Conservation (phyloP, 1,140 invertebrate genomes). For the Procambarus virginalis region DNA sequence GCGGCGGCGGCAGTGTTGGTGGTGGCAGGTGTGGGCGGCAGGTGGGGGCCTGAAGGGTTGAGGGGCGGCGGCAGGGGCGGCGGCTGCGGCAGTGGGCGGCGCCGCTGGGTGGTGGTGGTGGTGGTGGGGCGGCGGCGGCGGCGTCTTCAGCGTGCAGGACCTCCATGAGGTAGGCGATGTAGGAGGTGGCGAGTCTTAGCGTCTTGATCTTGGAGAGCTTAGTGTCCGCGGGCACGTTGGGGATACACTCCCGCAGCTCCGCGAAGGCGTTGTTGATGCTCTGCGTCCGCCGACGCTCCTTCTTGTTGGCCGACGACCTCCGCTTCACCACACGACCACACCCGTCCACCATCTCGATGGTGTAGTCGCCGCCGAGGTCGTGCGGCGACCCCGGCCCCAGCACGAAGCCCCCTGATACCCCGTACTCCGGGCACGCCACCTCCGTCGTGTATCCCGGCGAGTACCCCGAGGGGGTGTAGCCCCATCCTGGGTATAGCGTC, state of each 20-base stretch:
- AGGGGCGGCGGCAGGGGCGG: neutral
- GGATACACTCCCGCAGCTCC: conserved; percentile 92
- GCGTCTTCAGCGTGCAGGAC: conserved; percentile 75
- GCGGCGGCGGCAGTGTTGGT: neutral
- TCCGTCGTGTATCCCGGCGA: conserved; percentile 42
- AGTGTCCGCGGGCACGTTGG: conserved; percentile 95
- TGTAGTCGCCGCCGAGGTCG: conserved; percentile 46
- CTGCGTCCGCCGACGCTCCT: conserved; percentile 90
- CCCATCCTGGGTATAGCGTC: conserved; percentile 53
- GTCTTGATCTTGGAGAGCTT: conserved; percentile 95
- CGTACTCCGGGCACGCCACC: conserved; percentile 49
- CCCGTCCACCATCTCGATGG: conserved; percentile 52
- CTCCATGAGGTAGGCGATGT: conserved; percentile 91
- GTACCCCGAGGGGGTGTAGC: conserved; percentile 54
- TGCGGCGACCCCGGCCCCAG: conserved; percentile 31
- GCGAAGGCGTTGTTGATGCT: conserved; percentile 97
- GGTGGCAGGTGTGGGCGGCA: neutral
- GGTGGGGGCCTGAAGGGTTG: neutral
- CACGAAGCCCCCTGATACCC: conserved; percentile 42
- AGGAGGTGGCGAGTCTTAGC: conserved; percentile 89
- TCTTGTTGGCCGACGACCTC: conserved; percentile 86
- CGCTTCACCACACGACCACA: conserved; percentile 51
- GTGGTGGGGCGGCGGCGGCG: conserved; percentile 4
- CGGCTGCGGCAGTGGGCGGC: neutral
- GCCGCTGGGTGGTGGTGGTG: neutral